Percentiles rank a stretch among this genome's conserved stretches.
phyloP scores from a whole-genome alignment of 2,797 vertebrate species.

The Okamejei kenojei region DNA sequence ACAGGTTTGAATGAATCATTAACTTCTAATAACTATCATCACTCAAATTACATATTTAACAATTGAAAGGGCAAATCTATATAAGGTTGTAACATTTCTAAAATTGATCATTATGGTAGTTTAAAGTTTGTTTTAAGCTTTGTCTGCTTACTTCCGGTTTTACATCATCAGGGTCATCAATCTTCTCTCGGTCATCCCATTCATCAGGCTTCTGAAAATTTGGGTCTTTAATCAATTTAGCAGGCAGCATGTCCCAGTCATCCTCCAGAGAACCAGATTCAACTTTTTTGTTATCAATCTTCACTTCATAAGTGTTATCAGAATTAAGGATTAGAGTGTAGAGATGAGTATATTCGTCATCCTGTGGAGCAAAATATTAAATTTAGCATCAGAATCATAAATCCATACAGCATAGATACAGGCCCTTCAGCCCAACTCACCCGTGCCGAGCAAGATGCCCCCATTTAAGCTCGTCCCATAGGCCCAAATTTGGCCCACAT shows the following conservation, averaged over 20 bases:
- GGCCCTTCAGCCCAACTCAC: too few species aligned
- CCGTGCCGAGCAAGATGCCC: too few species aligned
- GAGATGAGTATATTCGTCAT: constrained; percentile 72
- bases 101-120: not conserved
- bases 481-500: too few species aligned
- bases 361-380: constrained; percentile 51
- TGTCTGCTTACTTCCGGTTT: constrained; percentile 66
- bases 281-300: constrained; percentile 77
- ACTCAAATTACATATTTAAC: not conserved
- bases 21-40: not conserved
- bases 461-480: too few species aligned
- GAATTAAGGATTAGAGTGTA: constrained; percentile 72
- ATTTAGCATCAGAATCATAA: too few species aligned
- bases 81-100: not conserved
- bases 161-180: constrained; percentile 69
- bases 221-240: constrained; percentile 69
- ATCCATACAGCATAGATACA: too few species aligned
- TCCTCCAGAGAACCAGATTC: constrained; percentile 68
- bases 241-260: constrained; percentile 75
- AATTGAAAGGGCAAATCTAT: not conserved
- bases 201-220: constrained; percentile 72
- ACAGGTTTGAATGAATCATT: not conserved
- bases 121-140: not conserved
- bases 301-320: constrained; percentile 76
- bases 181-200: constrained; percentile 71